phyloP scores from a whole-genome alignment of 2,888 invertebrate species.

The Gastracanthus pulcherrimus region DNA sequence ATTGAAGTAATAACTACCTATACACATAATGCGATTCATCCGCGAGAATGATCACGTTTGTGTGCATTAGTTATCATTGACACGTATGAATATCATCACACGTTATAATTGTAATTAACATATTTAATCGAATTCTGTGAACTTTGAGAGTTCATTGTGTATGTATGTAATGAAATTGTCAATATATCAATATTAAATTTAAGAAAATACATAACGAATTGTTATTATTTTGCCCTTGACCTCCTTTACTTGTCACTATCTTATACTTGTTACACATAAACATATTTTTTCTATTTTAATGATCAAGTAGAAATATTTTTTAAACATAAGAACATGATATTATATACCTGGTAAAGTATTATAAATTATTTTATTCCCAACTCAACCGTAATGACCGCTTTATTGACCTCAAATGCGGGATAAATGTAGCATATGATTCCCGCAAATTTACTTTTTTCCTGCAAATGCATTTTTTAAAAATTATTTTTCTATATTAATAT shows the following conservation, averaged over 20 bases:
- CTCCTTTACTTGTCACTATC: not conserved
- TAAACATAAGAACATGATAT: too few relatives aligned
- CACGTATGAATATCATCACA: slow-evolving; percentile 46
- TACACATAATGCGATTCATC: slow-evolving; percentile 35
- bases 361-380: too few relatives aligned
- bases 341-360: too few relatives aligned
- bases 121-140: slow-evolving; percentile 51
- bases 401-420: too few relatives aligned
- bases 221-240: not conserved
- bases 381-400: too few relatives aligned
- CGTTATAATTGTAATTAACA: slow-evolving; percentile 48
- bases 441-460: too few relatives aligned
- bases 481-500: too few relatives aligned
- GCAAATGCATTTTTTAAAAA: too few relatives aligned
- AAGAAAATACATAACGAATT: slow-evolving; percentile 21
- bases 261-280: not conserved
- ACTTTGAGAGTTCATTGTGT: slow-evolving; percentile 58
- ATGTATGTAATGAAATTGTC: slow-evolving; percentile 62
- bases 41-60: slow-evolving; percentile 46
- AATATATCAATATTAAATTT: slow-evolving; percentile 60
- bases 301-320: too few relatives aligned
- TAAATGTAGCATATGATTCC: too few relatives aligned
- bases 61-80: slow-evolving; percentile 50
- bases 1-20: not conserved
- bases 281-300: too few relatives aligned